A percentile compares a stretch with the other conserved stretches of the same genome.
phyloP scores from a whole-genome alignment of 2,113 vertebrate genomes.

The Petrocephalus microphthalmus region DNA sequence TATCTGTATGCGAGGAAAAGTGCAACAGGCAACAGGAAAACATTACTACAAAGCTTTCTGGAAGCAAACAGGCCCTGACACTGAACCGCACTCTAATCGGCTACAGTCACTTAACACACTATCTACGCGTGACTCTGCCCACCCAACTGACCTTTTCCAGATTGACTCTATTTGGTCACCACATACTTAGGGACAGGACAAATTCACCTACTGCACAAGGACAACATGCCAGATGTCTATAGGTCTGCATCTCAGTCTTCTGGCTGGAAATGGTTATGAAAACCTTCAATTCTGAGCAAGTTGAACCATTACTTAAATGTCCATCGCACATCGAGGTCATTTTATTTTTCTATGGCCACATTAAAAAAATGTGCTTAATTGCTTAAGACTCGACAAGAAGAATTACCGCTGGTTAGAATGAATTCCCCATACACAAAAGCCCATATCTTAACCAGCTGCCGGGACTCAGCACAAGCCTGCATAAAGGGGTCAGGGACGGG shows the following conservation, averaged over 20 bases:
- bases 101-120: background rate
- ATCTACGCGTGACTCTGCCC: background rate
- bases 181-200: background rate
- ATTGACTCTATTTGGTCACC: background rate
- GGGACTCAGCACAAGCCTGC: slow-evolving; percentile 25
- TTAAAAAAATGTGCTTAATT: slow-evolving; percentile 29
- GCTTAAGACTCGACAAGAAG: slow-evolving; percentile 29
- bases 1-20: background rate
- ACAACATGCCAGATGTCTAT: background rate
- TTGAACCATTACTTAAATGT: background rate
- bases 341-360: background rate
- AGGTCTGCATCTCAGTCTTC: background rate
- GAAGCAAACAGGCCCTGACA: background rate
- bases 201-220: background rate
- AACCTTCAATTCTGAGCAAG: background rate
- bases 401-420: slow-evolving; percentile 25
- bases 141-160: background rate
- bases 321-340: background rate
- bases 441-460: slow-evolving; percentile 30
- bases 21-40: background rate
- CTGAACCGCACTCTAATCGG: background rate
- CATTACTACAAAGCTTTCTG: background rate
- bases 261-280: background rate
- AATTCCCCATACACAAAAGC: slow-evolving; percentile 9
- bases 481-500: slow-evolving; percentile 9